Percentiles rank a stretch among this genome's conserved stretches.
phyloP scores from a whole-genome alignment of 1,140 invertebrate species.

The Drosophila miranda region DNA sequence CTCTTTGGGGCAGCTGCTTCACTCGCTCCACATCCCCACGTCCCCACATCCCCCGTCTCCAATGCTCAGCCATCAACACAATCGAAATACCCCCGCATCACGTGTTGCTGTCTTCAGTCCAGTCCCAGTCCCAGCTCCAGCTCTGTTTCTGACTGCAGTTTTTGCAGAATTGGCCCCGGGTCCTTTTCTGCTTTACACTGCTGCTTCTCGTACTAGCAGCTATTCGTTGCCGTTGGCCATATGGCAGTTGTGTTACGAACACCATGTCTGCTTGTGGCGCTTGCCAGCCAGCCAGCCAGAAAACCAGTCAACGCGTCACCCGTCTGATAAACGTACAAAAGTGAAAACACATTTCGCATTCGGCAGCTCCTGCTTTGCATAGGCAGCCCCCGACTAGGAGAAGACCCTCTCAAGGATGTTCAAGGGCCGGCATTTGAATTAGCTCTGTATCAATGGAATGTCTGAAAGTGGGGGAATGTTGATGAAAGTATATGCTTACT shows the following conservation, averaged over 20 bases:
- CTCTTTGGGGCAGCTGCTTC: slow-evolving; percentile 17
- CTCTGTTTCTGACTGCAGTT: slow-evolving; percentile 54
- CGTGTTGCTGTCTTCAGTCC: slow-evolving; percentile 40
- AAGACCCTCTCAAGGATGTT: slow-evolving; percentile 37
- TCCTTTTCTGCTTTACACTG: slow-evolving; percentile 45
- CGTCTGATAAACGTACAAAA: slow-evolving; percentile 72
- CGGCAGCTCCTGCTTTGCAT: slow-evolving; percentile 35
- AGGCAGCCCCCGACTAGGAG: not conserved
- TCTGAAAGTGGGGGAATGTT: not conserved
- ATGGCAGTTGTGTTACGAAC: slow-evolving; percentile 46
- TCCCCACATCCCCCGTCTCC: slow-evolving; percentile 23
- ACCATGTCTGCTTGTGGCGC: slow-evolving; percentile 59
- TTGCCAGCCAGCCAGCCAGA: slow-evolving; percentile 13
- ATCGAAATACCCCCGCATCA: slow-evolving; percentile 38
- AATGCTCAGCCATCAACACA: slow-evolving; percentile 21
- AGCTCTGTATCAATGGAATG: slow-evolving; percentile 21
- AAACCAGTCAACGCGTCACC: slow-evolving; percentile 26
- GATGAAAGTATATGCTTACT: too few relatives aligned
- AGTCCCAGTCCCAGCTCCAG: not conserved
- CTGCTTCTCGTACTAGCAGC: slow-evolving; percentile 56
- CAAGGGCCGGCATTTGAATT: slow-evolving; percentile 39
- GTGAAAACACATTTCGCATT: slow-evolving; percentile 74
- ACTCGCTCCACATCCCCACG: slow-evolving; percentile 33
- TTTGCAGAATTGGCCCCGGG: slow-evolving; percentile 71
- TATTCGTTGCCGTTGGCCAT: slow-evolving; percentile 74